A percentile compares a stretch with the other conserved stretches of the same genome.
Evolutionary conservation across 1,140 invertebrate genomes (phyloP).

Genomic region (Sinella curviseta): DNA sequence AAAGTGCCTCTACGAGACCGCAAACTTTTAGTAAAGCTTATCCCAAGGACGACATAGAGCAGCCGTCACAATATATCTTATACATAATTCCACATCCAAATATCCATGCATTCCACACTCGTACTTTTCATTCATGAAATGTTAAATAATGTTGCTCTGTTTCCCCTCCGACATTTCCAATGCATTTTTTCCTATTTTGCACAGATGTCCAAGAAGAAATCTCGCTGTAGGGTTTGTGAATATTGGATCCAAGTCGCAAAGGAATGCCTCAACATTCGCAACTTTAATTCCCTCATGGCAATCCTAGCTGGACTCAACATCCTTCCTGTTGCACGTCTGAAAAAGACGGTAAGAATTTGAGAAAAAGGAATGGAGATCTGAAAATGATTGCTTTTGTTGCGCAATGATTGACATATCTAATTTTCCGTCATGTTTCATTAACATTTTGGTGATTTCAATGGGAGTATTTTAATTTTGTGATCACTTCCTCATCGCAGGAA

Average conservation of each 20-base stretch:
- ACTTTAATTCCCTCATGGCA: constrained; percentile 98
- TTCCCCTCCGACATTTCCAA: not conserved
- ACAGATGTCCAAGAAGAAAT: constrained; percentile 74
- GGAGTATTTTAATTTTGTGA: not conserved
- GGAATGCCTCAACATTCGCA: constrained; percentile 95
- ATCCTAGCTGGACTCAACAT: constrained; percentile 95
- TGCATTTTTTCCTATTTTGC: not conserved
- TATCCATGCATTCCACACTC: not conserved
- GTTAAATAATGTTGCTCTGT: not conserved
- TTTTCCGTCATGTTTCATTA: not conserved
- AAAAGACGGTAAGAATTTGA: constrained; percentile 85
- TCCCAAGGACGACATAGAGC: too few species aligned
- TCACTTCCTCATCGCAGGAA: too few species aligned
- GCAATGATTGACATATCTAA: not conserved
- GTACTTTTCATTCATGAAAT: not conserved
- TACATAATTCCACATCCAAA: not conserved
- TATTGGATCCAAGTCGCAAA: constrained; percentile 91
- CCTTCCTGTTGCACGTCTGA: constrained; percentile 87
- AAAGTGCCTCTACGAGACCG: too few species aligned
- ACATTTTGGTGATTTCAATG: not conserved
- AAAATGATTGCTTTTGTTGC: too few species aligned
- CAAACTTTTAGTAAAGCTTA: too few species aligned
- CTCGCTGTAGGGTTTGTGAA: constrained; percentile 84
- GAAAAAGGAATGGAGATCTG: too few species aligned
- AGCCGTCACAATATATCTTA: not conserved